Base-by-base conservation (phyloP, 2,797 vertebrate species). In the Pseudochaenichthys georgianus region DNA sequence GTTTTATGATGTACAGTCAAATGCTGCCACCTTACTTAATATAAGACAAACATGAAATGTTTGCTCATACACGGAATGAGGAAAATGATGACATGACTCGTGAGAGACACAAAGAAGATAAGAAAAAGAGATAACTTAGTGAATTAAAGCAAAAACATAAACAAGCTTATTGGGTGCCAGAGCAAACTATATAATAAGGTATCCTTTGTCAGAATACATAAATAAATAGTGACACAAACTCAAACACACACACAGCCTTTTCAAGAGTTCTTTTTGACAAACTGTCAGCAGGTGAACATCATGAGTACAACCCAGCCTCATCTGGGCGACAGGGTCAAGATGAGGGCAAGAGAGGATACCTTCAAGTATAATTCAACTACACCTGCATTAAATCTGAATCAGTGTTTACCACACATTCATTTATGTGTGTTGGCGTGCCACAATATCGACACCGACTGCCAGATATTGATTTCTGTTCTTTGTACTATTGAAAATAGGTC, bases 1-100 rank as follows among this genome's bases (percentile, higher is more conserved):
- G 41, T 80, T 73, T 76, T 41, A 63, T 66, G 43, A n/a, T 4
- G 5, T 11, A 45, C 21, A 17, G 50, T 21, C 45, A 62, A 73
- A 73, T 47, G 4, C 19, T 61, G 47, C 38, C 28, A 68, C 15
- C 11, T 71, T 64, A 57, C 16, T 53, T 34, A 17, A 73, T 60
- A 38, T 9, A 52, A 73, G 62, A 51, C 58, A 75, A 28, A 34
- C 13, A 5, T 60, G 60, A 72, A 1, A 46, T 64, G 59, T 77
- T 53, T 7, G 58, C 15, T 46, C 31, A 70, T 23, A 62, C 9
- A 64, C 42, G 10, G 9, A 64, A 19, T 43, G 48, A 47, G 0
- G 34, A 3, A 31, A 42, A 47, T 2, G 31, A 83, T 51, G 19
- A 57, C 46, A 31, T 23, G 7, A 0, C 13, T 19, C 13, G 3